Conservation (phyloP, 2,797 vertebrate genomes). For the Sebastes hubbsi region DNA sequence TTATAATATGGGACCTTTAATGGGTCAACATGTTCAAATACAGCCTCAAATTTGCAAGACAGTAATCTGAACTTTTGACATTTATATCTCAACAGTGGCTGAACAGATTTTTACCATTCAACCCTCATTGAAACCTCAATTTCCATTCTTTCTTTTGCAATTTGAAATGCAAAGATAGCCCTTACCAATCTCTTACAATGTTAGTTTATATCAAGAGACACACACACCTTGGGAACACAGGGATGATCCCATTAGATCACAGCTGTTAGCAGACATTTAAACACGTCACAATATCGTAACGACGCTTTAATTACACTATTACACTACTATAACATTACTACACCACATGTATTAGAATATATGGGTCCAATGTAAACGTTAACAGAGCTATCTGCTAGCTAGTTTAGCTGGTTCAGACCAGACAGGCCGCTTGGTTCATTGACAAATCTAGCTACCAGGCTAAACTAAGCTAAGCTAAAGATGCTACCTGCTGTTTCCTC, state of each 20-base stretch:
- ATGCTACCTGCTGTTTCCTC: conserved; percentile 62
- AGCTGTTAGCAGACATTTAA: not conserved
- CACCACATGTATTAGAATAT: not conserved
- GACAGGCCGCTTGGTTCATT: conserved; percentile 17
- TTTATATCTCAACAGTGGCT: not conserved
- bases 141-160: not conserved
- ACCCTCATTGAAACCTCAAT: not conserved
- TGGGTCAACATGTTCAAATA: not conserved
- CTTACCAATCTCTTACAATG: not conserved
- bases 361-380: accelerated
- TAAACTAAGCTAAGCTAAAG: conserved; percentile 31
- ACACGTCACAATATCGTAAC: not conserved
- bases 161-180: not conserved
- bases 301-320: accelerated
- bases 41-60: not conserved
- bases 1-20: no score
- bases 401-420: not conserved
- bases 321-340: not conserved
- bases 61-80: not conserved
- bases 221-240: not conserved
- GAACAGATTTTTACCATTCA: not conserved
- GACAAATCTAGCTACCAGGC: not conserved
- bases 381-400: accelerated
- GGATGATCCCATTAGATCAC: not conserved
- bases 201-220: not conserved